Percentiles rank a stretch among this genome's conserved stretches.
Evolutionary conservation across 2,797 vertebrate species (phyloP).

Genomic region (Ctenosaura bakeri): DNA sequence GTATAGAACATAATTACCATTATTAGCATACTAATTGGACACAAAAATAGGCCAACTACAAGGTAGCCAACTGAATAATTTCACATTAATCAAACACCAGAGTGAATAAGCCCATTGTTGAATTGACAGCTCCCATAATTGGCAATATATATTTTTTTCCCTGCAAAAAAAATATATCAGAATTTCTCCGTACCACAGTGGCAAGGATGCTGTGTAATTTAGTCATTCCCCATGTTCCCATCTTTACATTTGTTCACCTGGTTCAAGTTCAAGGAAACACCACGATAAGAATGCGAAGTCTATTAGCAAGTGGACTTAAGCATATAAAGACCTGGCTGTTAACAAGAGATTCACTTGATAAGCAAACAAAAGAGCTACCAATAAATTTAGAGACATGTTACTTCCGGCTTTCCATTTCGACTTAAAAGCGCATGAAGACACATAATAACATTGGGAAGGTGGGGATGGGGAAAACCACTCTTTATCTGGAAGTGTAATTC

Average conservation of each 20-base stretch:
- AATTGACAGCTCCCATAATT: constrained; percentile 85
- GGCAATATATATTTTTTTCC: constrained; percentile 72
- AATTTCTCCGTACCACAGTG: constrained; percentile 73
- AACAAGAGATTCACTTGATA: constrained; percentile 64
- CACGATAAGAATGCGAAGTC: constrained; percentile 68
- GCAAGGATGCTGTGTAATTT: constrained; percentile 72
- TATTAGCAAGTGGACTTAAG: constrained; percentile 70
- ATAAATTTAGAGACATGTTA: constrained; percentile 73
- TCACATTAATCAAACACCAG: constrained; percentile 89
- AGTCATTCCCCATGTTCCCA: constrained; percentile 70
- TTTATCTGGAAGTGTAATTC: constrained; percentile 45
- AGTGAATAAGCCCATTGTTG: constrained; percentile 86
- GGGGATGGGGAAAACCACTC: neutral
- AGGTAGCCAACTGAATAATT: constrained; percentile 92
- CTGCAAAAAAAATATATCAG: constrained; percentile 72
- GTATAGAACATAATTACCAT: constrained; percentile 91
- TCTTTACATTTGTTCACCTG: constrained; percentile 68
- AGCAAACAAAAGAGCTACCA: constrained; percentile 70
- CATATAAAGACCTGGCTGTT: constrained; percentile 68
- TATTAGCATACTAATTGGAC: constrained; percentile 94
- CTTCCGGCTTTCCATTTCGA: constrained; percentile 56
- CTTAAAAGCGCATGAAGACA: constrained; percentile 57
- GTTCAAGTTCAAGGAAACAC: constrained; percentile 74
- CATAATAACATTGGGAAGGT: constrained; percentile 47
- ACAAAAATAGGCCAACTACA: constrained; percentile 91